Percentiles rank a stretch among this genome's conserved stretches.
Evolutionary conservation across 2,888 invertebrate species (phyloP).

Genomic region (Mimumesa dahlbomi): DNA sequence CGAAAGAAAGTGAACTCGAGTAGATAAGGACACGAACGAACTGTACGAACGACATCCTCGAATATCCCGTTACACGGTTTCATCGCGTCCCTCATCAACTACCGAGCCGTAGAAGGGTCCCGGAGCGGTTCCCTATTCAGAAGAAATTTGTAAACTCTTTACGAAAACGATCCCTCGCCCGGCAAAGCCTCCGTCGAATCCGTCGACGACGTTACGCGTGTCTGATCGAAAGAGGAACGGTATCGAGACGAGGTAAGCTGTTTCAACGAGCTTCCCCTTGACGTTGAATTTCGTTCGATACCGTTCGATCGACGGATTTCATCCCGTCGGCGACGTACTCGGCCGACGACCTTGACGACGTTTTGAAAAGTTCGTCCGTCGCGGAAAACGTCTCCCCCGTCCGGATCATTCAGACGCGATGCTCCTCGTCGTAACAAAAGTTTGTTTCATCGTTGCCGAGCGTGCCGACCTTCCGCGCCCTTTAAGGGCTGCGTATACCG

Average conservation of each 20-base stretch:
- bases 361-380: no score
- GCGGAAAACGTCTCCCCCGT: no score
- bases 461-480: no score
- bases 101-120: slow-evolving; percentile 1
- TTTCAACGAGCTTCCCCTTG: slow-evolving; percentile 1
- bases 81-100: background rate
- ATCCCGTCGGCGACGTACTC: background rate
- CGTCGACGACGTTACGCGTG: slow-evolving; percentile 21
- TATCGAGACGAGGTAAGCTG: slow-evolving; percentile 1
- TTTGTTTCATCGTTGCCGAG: no score
- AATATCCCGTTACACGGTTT: background rate
- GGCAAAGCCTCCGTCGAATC: slow-evolving; percentile 6
- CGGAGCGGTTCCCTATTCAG: background rate
- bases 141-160: slow-evolving; percentile 39
- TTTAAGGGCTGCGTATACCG: no score
- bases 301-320: slow-evolving; percentile 8
- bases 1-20: no score
- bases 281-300: slow-evolving; percentile 22
- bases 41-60: no score
- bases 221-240: slow-evolving; percentile 7
- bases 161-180: background rate
- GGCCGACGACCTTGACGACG: no score
- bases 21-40: no score
- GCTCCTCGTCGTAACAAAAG: no score
- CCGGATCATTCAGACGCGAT: no score